Base-by-base conservation (phyloP, 2,888 invertebrate genomes). In the Xestia rhomboidea region DNA sequence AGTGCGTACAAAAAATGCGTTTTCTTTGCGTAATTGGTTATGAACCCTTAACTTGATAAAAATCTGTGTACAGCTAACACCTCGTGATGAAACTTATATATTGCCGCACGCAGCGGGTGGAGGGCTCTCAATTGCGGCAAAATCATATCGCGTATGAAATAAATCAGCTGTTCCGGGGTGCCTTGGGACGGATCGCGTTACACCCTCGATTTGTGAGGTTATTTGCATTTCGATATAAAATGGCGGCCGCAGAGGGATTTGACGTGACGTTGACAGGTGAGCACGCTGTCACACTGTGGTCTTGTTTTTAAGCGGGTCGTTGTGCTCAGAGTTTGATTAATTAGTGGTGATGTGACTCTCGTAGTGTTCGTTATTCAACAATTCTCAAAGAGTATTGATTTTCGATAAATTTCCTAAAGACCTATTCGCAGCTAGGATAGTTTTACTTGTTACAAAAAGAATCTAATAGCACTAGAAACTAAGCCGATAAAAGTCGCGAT, bases 91-190 rank as follows among this genome's bases (percentile, higher is more conserved):
- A 88, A 83, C 84, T 73, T 89, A 88, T 81, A 88, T 88, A 90
- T 85, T 84, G 86, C 87, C 81, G 88, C 84, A 89, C 86, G 85
- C 86, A 85, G 83, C 63, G 62, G 83, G 80, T 87, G 79, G 90
- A 92, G 93, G 93, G 92, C 90, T 91, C 93, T 94, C 93, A 92
- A 94, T 94, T 94, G 95, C 93, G 94, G 93, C 92, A 91, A 94
- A 95, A 95, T 95, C 95, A 95, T 95, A 96, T 96, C 95, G 94
- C 93, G 92, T 93, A 94, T 94, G 93, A 95, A 95, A 96, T 95
- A 96, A 95, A 96, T 96, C 96, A 94, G 94, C 92, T 92, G 93
- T 93, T 92, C 90, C 90, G 91, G 92, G 90, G 89, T 92, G 91
- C 91, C 91, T 90, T 88, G 93, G 94, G 93, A 92, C 91, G 92